phyloP scores from a whole-genome alignment of 2,113 vertebrate genomes.

The Tupaia chinensis region DNA sequence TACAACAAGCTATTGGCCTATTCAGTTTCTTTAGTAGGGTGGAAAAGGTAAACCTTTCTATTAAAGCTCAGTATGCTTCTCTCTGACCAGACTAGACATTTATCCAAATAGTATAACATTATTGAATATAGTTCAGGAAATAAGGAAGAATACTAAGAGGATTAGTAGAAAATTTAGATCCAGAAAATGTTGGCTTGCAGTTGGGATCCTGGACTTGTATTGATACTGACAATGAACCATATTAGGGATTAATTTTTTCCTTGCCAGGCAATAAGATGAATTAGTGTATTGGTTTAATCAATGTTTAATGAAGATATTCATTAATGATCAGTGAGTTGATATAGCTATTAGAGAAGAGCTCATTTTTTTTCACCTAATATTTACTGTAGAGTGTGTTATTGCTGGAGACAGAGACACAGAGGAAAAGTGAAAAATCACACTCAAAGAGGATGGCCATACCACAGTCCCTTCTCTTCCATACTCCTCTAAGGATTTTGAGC shows the following conservation, averaged over 20 bases:
- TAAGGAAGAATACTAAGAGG: background rate
- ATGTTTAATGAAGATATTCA: background rate
- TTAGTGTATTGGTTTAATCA: background rate
- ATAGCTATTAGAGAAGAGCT: background rate
- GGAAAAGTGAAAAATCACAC: no score
- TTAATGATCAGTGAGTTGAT: background rate
- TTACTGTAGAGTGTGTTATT: no score
- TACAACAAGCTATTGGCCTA: background rate
- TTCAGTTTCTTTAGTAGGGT: background rate
- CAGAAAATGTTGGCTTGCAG: background rate
- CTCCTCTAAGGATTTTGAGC: no score
- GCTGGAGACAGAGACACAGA: no score
- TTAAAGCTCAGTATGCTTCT: background rate
- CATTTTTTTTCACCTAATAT: no score
- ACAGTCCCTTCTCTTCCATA: no score
- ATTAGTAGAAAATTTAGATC: background rate
- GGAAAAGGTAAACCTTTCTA: background rate
- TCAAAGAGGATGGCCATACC: no score
- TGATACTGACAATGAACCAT: background rate
- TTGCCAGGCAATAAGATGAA: background rate
- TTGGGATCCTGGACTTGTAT: background rate
- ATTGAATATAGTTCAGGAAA: background rate
- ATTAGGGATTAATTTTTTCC: slow-evolving; percentile 7
- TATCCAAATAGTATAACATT: background rate
- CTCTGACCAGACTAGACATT: background rate